Evolutionary conservation across 2,797 vertebrate genomes (phyloP).

Genomic region (Acrocephalus scirpaceus): DNA sequence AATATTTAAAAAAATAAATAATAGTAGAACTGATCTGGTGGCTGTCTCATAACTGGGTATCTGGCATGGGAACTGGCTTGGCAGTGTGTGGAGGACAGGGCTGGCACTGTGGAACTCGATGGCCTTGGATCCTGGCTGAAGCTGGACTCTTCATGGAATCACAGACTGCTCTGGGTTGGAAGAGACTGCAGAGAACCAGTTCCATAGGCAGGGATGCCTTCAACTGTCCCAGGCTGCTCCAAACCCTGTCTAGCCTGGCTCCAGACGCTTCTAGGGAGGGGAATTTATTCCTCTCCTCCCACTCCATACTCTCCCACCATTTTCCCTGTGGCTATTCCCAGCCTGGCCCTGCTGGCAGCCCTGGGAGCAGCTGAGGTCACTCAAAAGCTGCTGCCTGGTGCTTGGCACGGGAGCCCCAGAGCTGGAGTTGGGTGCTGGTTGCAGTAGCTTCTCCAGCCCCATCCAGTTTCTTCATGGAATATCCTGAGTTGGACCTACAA

Average conservation of each 20-base stretch:
- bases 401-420: not conserved
- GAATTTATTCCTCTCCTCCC: not conserved
- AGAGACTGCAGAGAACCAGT: not conserved
- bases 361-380: not conserved
- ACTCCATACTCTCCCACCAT: fast-evolving
- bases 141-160: not conserved
- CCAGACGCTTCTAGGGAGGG: not conserved
- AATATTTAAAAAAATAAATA: conserved; percentile 90
- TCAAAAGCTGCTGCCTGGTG: not conserved
- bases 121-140: not conserved
- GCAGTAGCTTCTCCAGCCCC: not conserved
- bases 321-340: not conserved
- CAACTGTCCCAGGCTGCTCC: not conserved
- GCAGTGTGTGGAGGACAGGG: not conserved
- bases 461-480: fast-evolving
- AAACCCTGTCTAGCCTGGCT: not conserved
- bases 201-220: not conserved
- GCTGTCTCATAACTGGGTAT: conserved; percentile 51
- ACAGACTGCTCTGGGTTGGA: not conserved
- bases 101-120: fast-evolving
- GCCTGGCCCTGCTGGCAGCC: not conserved
- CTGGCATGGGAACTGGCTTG: not conserved
- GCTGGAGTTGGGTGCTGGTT: not conserved
- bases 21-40: conserved; percentile 79
- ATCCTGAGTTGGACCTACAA: not conserved